Conservation (phyloP, 2,888 invertebrate species). For the Aphodius sticticus region DNA sequence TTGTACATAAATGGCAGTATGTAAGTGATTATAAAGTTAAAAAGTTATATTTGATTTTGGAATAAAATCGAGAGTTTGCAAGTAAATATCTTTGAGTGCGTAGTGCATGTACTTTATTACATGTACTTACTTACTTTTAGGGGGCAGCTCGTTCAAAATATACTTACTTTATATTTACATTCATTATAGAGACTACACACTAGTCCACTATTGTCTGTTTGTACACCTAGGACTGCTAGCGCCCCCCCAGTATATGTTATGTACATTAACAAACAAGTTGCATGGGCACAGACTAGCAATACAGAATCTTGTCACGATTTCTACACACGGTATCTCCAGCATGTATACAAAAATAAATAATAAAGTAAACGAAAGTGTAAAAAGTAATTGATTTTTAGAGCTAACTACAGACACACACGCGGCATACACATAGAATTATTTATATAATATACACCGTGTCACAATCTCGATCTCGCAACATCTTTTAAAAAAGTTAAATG, state of each 20-base stretch:
- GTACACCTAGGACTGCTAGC: constrained; percentile 29
- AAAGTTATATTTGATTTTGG: too few relatives aligned
- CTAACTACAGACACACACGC: constrained; percentile 14
- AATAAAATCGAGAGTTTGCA: too few relatives aligned
- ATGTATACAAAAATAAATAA: constrained; percentile 4
- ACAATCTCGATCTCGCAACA: too few relatives aligned
- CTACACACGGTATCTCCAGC: not conserved
- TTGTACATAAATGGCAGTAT: too few relatives aligned
- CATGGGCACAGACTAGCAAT: constrained; percentile 31
- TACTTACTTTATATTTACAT: constrained; percentile 18
- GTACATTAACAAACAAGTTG: constrained; percentile 27
- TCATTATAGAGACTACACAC: constrained; percentile 23
- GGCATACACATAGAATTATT: constrained; percentile 18
- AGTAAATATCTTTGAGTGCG: too few relatives aligned
- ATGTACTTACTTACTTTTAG: not conserved
- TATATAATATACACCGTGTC: constrained; percentile 19
- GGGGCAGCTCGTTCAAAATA: not conserved
- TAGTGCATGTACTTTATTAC: constrained; percentile 7
- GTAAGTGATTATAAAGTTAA: too few relatives aligned
- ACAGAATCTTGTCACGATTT: not conserved
- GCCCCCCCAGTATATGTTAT: constrained; percentile 24
- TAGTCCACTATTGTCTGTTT: constrained; percentile 32
- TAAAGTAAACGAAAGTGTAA: not conserved
- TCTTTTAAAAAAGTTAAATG: too few relatives aligned
- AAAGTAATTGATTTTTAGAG: not conserved